Base-by-base conservation (phyloP, 2,888 invertebrate genomes). In the Anarsia innoxiella region DNA sequence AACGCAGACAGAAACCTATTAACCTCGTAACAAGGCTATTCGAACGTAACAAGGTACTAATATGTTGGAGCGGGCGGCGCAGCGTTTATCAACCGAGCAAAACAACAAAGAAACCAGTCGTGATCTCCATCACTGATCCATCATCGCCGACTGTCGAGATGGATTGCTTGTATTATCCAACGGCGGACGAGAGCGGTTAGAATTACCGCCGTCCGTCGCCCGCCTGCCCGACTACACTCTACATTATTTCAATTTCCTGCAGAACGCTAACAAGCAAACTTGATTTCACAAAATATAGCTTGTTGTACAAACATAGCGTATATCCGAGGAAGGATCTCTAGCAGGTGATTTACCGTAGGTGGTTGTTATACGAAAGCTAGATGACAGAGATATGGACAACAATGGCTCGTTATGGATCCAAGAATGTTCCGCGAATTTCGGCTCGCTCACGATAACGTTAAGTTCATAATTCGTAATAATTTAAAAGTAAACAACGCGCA, bases 91-190 rank as follows among this genome's bases (percentile, higher is more conserved):
- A 69, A 74, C 70, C 57, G 67, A 69, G 66, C 69, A 78, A 76
- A 77, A 76, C 71, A 76, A 79, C 74, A 72, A 71, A 69, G 64
- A 56, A 64, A 62, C 66, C 50, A 74, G 69, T 77, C 80, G 79
- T 76, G 76, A 78, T 71, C 70, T 57, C 69, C 79, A 77, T 82
- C 79, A 71, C 66, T 67, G 73, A 72, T 77, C 79, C 74, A 77
- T 78, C 80, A 77, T 69, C 68, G 57, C 52, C 50, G 60, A 63
- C 64, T 61, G 66, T 60, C 59, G 29, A 75, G 82, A 84, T 76
- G 71, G 78, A 82, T 80, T 65, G 72, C 70, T 59, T 62, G 61
- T 67, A 76, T 79, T 79, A 79, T 74, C 68, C 69, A n/a, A 25
- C 25, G 25, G n/a, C 71, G 65, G 71, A 62, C 63, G 56, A 59